Evolutionary conservation across 1,140 invertebrate species (phyloP).

Genomic region (Dryas iulia): DNA sequence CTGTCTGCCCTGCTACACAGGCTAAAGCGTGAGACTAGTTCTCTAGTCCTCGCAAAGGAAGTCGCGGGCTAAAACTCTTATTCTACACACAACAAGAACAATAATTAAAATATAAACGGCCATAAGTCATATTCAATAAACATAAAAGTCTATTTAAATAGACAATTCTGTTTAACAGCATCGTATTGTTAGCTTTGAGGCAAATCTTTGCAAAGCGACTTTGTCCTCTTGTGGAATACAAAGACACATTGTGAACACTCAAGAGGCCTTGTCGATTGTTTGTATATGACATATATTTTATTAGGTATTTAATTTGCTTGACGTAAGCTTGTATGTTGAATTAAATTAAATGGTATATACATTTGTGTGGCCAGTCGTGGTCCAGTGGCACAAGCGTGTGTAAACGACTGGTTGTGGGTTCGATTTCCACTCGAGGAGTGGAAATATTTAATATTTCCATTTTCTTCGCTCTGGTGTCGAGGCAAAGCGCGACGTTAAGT

Average conservation of each 20-base stretch:
- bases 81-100: not conserved
- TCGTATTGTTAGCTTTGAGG: constrained; percentile 42
- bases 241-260: constrained; percentile 62
- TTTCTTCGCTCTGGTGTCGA: too few relatives aligned
- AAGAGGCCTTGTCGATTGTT: constrained; percentile 51
- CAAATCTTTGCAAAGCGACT: constrained; percentile 68
- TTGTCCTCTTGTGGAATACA: constrained; percentile 65
- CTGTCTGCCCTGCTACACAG: too few relatives aligned
- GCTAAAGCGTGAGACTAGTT: too few relatives aligned
- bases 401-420: too few relatives aligned
- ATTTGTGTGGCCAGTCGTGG: too few relatives aligned
- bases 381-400: too few relatives aligned
- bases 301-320: constrained; percentile 35
- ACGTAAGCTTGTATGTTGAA: constrained; percentile 13
- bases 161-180: constrained; percentile 49
- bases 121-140: constrained; percentile 49
- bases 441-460: too few relatives aligned
- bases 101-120: constrained; percentile 41
- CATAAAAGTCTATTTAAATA: constrained; percentile 53
- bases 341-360: not conserved
- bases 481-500: too few relatives aligned
- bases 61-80: too few relatives aligned
- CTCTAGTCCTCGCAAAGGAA: too few relatives aligned
- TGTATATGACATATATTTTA: constrained; percentile 30
- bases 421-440: too few relatives aligned